Conservation (phyloP, 2,888 invertebrate species). For the Uloborus plumipes region DNA sequence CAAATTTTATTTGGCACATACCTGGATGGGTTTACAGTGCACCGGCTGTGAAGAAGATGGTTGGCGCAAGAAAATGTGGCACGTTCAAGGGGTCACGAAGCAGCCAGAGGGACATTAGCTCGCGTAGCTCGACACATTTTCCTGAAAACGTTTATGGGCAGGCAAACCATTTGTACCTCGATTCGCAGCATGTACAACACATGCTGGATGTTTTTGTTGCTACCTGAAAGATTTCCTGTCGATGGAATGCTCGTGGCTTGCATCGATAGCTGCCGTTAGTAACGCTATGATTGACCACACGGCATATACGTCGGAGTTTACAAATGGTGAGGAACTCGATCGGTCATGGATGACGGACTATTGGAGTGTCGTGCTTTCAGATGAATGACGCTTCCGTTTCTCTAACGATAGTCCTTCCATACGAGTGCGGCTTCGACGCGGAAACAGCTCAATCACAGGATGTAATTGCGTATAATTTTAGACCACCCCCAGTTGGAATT, state of each 20-base stretch:
- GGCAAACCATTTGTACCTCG: background rate
- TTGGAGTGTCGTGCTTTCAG: background rate
- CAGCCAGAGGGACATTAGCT: background rate
- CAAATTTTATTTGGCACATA: background rate
- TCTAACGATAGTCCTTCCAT: background rate
- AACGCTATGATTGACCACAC: background rate
- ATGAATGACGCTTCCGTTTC: background rate
- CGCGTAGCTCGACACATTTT: background rate
- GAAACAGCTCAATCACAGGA: background rate
- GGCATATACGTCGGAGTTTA: background rate
- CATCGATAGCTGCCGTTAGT: background rate
- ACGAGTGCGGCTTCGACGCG: too few relatives aligned
- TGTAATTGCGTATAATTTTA: background rate
- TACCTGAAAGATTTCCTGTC: background rate
- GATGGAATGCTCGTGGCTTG: background rate
- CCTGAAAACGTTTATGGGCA: too few relatives aligned
- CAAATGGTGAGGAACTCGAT: background rate
- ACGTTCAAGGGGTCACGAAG: background rate
- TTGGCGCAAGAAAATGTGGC: slow-evolving; percentile 8
- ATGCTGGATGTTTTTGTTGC: background rate
- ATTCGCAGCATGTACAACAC: background rate
- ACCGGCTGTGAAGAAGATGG: slow-evolving; percentile 6
- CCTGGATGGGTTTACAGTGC: background rate
- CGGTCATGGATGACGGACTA: background rate
- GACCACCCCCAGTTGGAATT: background rate